Conservation (phyloP, 2,113 vertebrate genomes). For the Tapirus terrestris region DNA sequence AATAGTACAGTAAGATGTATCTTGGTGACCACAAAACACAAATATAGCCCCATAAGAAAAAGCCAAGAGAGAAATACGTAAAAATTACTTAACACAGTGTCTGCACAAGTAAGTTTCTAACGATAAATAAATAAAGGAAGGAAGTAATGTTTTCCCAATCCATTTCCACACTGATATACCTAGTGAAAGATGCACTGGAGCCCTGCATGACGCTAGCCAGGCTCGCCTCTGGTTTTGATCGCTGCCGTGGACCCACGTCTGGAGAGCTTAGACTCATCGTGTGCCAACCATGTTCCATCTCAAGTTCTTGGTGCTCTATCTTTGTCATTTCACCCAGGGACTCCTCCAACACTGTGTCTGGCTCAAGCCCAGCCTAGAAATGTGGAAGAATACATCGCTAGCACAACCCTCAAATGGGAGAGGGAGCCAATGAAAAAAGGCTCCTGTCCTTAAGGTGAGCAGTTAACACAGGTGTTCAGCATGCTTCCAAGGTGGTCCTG, state of each 20-base stretch:
- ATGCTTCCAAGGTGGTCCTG: neutral
- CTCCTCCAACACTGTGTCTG: neutral
- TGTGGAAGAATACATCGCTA: neutral
- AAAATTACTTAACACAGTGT: neutral
- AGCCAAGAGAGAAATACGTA: neutral
- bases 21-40: neutral
- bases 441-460: neutral
- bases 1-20: neutral
- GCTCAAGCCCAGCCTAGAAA: neutral
- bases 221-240: neutral
- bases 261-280: neutral
- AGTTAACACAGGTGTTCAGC: neutral
- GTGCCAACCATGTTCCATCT: accelerated
- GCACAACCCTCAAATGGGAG: neutral
- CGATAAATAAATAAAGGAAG: neutral
- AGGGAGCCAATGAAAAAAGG: neutral
- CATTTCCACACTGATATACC: neutral
- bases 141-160: neutral
- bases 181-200: neutral
- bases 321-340: neutral
- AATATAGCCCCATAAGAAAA: neutral
- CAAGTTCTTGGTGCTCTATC: neutral
- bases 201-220: neutral
- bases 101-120: neutral
- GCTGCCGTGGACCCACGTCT: accelerated